These are phyloP conservation scores for Jordanella pulchra DNA, from an alignment of 2,797 vertebrate species.

Conservation along the genomic window DNA sequence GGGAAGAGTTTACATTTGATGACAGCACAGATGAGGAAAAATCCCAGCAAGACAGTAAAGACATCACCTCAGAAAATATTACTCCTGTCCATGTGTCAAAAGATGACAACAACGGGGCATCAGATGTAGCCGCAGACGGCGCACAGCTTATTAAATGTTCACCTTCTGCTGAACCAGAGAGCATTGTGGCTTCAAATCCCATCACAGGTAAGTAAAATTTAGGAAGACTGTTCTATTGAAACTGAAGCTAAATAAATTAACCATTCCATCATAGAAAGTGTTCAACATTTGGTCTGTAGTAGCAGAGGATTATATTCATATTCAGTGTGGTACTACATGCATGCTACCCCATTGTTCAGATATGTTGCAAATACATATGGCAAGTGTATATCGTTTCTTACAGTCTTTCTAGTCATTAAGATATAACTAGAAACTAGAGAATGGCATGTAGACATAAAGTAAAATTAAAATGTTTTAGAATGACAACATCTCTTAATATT, in stretches of 20 bases:
- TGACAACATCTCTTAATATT: neutral
- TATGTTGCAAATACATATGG: neutral
- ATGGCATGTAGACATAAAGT: neutral
- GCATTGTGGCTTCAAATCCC: neutral
- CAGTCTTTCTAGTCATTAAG: neutral
- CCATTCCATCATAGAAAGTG: neutral
- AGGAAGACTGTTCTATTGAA: neutral
- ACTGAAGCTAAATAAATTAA: neutral
- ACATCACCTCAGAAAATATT: neutral
- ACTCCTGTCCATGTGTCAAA: conserved; percentile 16
- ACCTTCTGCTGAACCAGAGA: conserved; percentile 61
- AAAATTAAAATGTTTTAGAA: neutral
- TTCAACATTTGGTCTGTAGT: neutral
- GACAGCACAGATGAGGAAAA: conserved; percentile 68
- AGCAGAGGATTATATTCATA: neutral
- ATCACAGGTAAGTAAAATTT: conserved; percentile 53
- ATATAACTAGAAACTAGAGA: no score
- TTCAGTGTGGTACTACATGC: neutral
- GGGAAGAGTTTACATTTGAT: conserved; percentile 69
- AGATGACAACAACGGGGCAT: conserved; percentile 21
- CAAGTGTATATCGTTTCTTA: neutral
- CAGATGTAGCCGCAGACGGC: conserved; percentile 1
- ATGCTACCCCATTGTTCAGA: neutral
- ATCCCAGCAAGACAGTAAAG: conserved; percentile 21
- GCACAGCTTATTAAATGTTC: neutral